A percentile compares a stretch with the other conserved stretches of the same genome.
These are phyloP conservation scores for Cyclophora albipunctata DNA, from an alignment of 2,888 invertebrate genomes.

Conservation along the genomic window DNA sequence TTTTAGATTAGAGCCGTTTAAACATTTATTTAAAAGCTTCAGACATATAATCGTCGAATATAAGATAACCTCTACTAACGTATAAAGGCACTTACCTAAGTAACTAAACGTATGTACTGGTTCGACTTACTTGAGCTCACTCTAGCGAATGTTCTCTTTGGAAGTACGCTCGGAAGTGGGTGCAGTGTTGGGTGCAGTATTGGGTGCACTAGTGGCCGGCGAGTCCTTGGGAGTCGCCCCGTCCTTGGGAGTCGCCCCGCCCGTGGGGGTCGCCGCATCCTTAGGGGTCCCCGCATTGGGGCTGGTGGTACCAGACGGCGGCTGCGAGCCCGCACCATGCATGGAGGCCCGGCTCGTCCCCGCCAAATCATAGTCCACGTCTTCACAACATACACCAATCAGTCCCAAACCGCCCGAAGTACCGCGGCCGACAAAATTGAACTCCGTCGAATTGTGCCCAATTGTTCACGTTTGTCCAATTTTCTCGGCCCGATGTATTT, in stretches of 20 bases:
- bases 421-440: conserved; percentile 31
- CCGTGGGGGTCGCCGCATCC: conserved; percentile 6
- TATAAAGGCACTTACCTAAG: too few relatives aligned
- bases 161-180: neutral
- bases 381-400: conserved; percentile 39
- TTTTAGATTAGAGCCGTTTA: too few relatives aligned
- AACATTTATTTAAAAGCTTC: too few relatives aligned
- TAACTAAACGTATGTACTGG: too few relatives aligned
- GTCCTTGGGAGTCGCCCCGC: conserved; percentile 9
- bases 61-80: too few relatives aligned
- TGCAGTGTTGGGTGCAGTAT: conserved; percentile 9
- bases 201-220: conserved; percentile 4
- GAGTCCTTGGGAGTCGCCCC: conserved; percentile 11
- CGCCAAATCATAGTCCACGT: conserved; percentile 42
- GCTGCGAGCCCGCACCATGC: neutral
- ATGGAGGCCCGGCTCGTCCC: conserved; percentile 6
- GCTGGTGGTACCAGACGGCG: neutral
- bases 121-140: too few relatives aligned
- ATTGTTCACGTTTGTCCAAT: conserved; percentile 35
- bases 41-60: too few relatives aligned
- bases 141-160: too few relatives aligned
- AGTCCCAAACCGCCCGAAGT: conserved; percentile 3
- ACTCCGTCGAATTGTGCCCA: conserved; percentile 27
- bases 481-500: conserved; percentile 7
- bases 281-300: too few relatives aligned